These are phyloP conservation scores for Hypothenemus hampei DNA, from an alignment of 1,140 invertebrate genomes.

Conservation along the genomic window DNA sequence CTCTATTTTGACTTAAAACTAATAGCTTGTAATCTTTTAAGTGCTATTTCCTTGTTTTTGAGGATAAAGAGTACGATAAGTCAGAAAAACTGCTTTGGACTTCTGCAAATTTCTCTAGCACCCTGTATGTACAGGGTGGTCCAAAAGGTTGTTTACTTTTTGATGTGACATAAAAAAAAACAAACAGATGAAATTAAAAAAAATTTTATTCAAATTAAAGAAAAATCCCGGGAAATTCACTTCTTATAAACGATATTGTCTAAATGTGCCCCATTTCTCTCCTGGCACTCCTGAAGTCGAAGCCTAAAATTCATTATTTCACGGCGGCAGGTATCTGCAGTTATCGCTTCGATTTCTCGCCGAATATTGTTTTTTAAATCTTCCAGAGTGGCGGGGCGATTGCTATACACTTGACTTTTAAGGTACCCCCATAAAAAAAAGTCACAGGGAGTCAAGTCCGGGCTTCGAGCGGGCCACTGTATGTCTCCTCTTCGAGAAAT, in stretches of 20 bases:
- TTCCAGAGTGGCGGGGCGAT: not conserved
- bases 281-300: not conserved
- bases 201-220: not conserved
- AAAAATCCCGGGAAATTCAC: not conserved
- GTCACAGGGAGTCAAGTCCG: not conserved
- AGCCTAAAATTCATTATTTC: not conserved
- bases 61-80: too few species aligned
- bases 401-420: not conserved
- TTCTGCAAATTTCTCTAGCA: too few species aligned
- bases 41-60: too few species aligned
- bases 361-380: not conserved
- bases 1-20: too few species aligned
- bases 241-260: too few species aligned
- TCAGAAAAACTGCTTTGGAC: too few species aligned
- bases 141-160: not conserved
- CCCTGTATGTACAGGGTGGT: not conserved
- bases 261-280: not conserved
- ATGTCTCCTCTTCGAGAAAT: not conserved
- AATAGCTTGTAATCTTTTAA: too few species aligned
- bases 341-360: not conserved
- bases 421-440: conserved; percentile 4
- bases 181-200: too few species aligned
- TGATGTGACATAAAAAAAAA: not conserved
- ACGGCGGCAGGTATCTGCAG: too few species aligned
- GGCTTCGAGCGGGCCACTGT: not conserved